Evolutionary conservation across 2,797 vertebrate species (phyloP), one percentile per base, ranked within the genome.

Genomic region (Acropternis orthonyx): DNA sequence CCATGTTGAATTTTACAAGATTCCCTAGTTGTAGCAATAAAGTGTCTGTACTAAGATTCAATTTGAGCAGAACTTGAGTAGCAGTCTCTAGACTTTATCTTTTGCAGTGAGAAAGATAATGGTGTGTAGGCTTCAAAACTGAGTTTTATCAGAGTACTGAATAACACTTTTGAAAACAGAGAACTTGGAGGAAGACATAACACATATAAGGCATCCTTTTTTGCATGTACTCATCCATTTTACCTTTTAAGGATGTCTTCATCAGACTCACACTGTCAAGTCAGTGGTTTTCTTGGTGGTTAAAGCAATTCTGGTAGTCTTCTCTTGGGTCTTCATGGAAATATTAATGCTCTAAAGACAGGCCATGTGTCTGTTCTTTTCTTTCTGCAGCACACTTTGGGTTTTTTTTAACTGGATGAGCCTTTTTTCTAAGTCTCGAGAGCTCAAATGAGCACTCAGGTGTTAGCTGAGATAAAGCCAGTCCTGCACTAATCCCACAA

Each of bases 181-280:
- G 44, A 80, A 56, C 49, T 65, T 71, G 32, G 27, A 76, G 21
- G 58, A 34, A 79, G 63, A 22, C 14, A 12, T 48, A 51, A 46
- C 22, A 58, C 2, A 6, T n/a, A 26, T 23, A 62, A 71, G 28
- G 20, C 6, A 9, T 56, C 32, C 14, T 14, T 72, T 76, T 82
- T 63, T n/a, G 18, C 13, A 5, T 26, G 2, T 1, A 37, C 4
- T 4, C 18, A 55, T 78, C 21, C 6, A 10, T 36, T 36, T 0
- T n/a, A 20, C 30, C 44, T 67, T 91, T 43, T 65, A 61, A 63
- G 5, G 28, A 6, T 12, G 5, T 51, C 10, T 7, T 55, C 23
- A n/a, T 74, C 46, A 55, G n/a, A 18, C n/a, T 81, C 28, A 30
- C 7, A 2, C 43, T 84, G 54, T 14, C 62, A 24, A 78, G 16